Evolutionary conservation across 2,888 invertebrate genomes (phyloP), one percentile per base, ranked within the genome.

Genomic region (Azorinus chamasolen): DNA sequence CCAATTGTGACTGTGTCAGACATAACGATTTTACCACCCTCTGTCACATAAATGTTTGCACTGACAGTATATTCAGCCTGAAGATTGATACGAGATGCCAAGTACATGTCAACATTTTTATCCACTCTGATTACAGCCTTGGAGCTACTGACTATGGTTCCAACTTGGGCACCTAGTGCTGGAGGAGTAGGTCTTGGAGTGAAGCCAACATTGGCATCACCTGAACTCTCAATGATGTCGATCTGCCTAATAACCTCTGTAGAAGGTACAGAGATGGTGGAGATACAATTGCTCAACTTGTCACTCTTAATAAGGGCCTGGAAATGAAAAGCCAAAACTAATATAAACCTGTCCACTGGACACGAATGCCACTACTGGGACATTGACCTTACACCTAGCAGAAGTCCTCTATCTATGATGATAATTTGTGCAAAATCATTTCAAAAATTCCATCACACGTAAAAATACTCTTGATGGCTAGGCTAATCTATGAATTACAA

Each of bases 291-390:
- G 20, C 83, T 76, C 32, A 57, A 39, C 16, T 48, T 55, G 18
- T 72, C 50, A 39, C 82, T 84, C 46, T 75, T 81, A 0, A 88
- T 74, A 6, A 78, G 61, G 18, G 74, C 77, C 88, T 88, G 66
- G 8, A 73, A 69, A 32, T 32, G n/a, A n/a, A 43, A 43, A 10
- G 24, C 8, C 24, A 10, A 58, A 57, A 37, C n/a, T 20, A 16
- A 43, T 43, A 43, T 1, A 43, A 4, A 43, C 41, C n/a, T n/a
- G n/a, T n/a, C n/a, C n/a, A n/a, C n/a, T n/a, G n/a, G n/a, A n/a
- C n/a, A n/a, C n/a, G n/a, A n/a, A n/a, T n/a, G n/a, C n/a, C n/a
- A n/a, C n/a, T n/a, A n/a, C n/a, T n/a, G n/a, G n/a, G n/a, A n/a
- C n/a, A n/a, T n/a, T n/a, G n/a, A n/a, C n/a, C n/a, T n/a, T n/a